Percentiles rank a stretch among this genome's conserved stretches.
Conservation (phyloP, 2,113 vertebrate genomes). For the Oreochromis aureus region DNA sequence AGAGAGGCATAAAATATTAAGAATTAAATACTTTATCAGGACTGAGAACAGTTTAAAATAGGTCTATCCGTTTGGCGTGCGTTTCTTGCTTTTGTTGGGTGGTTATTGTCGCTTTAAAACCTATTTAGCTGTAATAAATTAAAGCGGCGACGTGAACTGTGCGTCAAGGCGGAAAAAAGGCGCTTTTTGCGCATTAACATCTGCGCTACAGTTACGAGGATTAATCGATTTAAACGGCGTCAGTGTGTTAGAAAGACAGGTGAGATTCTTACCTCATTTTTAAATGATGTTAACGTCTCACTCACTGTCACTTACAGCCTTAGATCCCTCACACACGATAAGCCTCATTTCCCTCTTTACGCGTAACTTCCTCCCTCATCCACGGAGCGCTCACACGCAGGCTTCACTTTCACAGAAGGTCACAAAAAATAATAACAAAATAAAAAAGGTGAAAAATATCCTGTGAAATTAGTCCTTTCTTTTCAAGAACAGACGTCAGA, state of each 20-base stretch:
- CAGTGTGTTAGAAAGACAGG: not conserved
- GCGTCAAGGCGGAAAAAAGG: not conserved
- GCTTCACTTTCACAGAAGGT: not conserved
- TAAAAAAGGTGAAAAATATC: not conserved
- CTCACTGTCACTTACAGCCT: not conserved
- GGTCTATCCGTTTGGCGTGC: not conserved
- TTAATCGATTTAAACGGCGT: not conserved
- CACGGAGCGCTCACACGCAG: not conserved
- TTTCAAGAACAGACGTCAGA: not conserved
- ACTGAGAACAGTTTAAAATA: not conserved
- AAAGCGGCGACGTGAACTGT: not conserved
- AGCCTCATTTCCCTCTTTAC: not conserved
- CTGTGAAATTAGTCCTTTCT: not conserved
- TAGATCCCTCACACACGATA: not conserved
- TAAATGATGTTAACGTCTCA: not conserved
- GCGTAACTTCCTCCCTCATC: not conserved
- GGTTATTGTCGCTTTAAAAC: not conserved
- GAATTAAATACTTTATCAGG: not conserved
- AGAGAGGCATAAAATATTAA: not conserved
- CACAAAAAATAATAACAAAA: not conserved
- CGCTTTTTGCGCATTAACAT: not conserved
- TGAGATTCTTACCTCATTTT: conserved; percentile 13
- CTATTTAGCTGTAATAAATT: not conserved
- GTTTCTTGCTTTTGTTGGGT: not conserved
- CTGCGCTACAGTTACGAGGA: not conserved